Base-by-base conservation (phyloP, 2,797 vertebrate species). In the Anguilla anguilla region DNA sequence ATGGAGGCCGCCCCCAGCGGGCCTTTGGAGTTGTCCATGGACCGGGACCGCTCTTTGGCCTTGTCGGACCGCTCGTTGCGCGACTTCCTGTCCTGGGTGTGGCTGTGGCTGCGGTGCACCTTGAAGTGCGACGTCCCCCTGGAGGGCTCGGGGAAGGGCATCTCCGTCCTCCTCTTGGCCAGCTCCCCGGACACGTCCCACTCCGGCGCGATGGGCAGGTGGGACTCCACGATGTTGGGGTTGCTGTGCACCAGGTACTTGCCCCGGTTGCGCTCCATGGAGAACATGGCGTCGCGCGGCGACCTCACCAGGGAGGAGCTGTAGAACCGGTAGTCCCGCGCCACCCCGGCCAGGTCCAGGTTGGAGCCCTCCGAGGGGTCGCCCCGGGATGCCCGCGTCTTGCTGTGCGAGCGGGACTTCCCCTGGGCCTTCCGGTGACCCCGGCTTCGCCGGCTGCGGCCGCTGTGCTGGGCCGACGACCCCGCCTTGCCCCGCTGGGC, bases 101-200 rank as follows among this genome's bases (percentile, higher is more conserved):
- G 99, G 96, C 98, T 99, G 96, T 99, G 99, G 94, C 99, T 99
- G 91, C 99, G 97, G 93, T 99, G 99, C 88, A 99, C 99, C 93
- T 97, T 97, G 64, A 98, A 99, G 93, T 99, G 98, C 89, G 98
- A 98, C 11, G 98, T 99, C 87, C 98, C 98, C 83, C 98, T 96
- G 35, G 99, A 99, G 88, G 98, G 99, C 89, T 99, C 99, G 2
- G 98, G 98, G 93, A 99, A 99, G 94, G 98, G 99, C 98, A 99
- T 99, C 95, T 99, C 99, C 31, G 98, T 99, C 93, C 99, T 97
- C 93, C 99, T 96, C 94, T 99, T 99, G 91, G 98, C 98, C 89
- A 99, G 92, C 92, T 99, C 99, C 72, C 98, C 99, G 17, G 99
- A 99, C 90, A 99, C 99, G 0, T 99, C 99, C 99, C 99, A 99